These are phyloP conservation scores for Elegia similella DNA, from an alignment of 2,888 invertebrate species.

Conservation along the genomic window DNA sequence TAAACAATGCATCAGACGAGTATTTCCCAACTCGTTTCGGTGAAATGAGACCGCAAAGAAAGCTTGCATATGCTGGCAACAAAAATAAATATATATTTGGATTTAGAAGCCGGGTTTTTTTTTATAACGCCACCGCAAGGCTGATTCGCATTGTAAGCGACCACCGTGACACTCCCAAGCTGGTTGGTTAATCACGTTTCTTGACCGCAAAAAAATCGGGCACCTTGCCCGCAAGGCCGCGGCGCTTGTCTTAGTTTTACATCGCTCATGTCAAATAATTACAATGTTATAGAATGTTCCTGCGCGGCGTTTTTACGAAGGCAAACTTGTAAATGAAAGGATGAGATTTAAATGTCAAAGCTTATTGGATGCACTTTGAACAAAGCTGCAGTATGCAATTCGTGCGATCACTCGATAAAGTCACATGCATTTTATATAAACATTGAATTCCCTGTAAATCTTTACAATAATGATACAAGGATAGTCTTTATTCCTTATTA, in stretches of 20 bases:
- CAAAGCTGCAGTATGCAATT: constrained; percentile 13
- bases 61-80: constrained; percentile 40
- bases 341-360: constrained; percentile 68
- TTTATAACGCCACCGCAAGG: constrained; percentile 38
- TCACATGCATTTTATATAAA: background rate
- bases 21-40: constrained; percentile 65
- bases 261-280: constrained; percentile 58
- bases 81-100: constrained; percentile 24
- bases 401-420: background rate
- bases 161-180: constrained; percentile 50
- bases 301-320: constrained; percentile 53
- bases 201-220: constrained; percentile 71
- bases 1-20: constrained; percentile 64
- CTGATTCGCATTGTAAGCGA: constrained; percentile 47
- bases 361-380: constrained; percentile 22
- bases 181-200: constrained; percentile 64
- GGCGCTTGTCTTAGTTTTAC: constrained; percentile 55
- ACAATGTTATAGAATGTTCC: constrained; percentile 34
- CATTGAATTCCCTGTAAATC: too few relatives aligned
- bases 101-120: constrained; percentile 27
- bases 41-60: constrained; percentile 62
- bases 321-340: constrained; percentile 70
- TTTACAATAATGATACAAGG: too few relatives aligned
- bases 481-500: too few relatives aligned
- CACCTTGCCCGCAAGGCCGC: constrained; percentile 68